Evolutionary conservation across 2,888 invertebrate species (phyloP).

Genomic region (Hirtodrosophila confusa): DNA sequence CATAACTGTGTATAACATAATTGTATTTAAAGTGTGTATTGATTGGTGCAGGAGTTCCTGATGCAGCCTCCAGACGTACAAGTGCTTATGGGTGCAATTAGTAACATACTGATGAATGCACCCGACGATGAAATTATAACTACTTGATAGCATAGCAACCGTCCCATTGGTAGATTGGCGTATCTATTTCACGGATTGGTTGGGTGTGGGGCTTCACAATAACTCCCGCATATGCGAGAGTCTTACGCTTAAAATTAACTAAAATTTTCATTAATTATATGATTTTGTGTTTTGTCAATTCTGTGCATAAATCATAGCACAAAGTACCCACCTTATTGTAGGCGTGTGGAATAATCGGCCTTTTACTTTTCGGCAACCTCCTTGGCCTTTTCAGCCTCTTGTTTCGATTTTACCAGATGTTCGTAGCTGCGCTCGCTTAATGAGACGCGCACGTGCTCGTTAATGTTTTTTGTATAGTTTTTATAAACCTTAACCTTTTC

Average conservation of each 20-base stretch:
- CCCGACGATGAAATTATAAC: constrained; percentile 21
- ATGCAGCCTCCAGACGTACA: constrained; percentile 20
- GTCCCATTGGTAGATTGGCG: constrained; percentile 4
- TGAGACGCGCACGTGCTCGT: constrained; percentile 77
- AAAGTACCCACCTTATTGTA: constrained; percentile 37
- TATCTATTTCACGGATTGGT: constrained; percentile 9
- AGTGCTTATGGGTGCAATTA: background rate
- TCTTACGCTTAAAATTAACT: constrained; percentile 42
- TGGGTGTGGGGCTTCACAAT: constrained; percentile 12
- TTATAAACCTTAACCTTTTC: constrained; percentile 89
- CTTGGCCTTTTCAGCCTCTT: constrained; percentile 17
- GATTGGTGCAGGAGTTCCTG: constrained; percentile 9
- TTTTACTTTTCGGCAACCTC: constrained; percentile 17
- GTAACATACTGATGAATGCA: constrained; percentile 7
- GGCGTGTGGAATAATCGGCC: constrained; percentile 26
- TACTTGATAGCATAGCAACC: constrained; percentile 34
- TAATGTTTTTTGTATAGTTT: constrained; percentile 87
- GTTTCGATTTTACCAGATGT: constrained; percentile 61
- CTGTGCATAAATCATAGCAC: background rate
- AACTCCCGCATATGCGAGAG: constrained; percentile 5
- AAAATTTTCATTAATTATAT: background rate
- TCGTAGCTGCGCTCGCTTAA: constrained; percentile 78
- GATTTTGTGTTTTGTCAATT: background rate
- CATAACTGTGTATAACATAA: constrained; percentile 30
- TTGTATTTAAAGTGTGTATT: constrained; percentile 19